phyloP scores from a whole-genome alignment of 2,888 invertebrate species.

The Acanthosoma haemorrhoidale region DNA sequence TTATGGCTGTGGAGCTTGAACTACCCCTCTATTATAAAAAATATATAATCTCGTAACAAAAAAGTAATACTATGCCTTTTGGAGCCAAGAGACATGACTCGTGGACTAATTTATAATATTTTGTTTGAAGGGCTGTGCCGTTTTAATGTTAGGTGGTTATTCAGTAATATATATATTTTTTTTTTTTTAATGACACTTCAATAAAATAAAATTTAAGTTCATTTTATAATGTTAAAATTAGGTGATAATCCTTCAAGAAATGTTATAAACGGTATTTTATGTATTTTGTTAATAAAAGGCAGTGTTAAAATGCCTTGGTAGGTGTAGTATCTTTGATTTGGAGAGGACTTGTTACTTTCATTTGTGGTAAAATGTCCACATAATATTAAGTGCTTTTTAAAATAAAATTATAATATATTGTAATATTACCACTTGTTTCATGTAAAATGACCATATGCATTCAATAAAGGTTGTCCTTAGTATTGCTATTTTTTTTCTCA shows the following conservation, averaged over 20 bases:
- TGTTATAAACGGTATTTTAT: not conserved
- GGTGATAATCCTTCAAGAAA: not conserved
- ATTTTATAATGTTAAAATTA: constrained; percentile 16
- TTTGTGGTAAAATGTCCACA: constrained; percentile 26
- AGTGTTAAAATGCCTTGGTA: constrained; percentile 17
- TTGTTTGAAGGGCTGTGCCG: constrained; percentile 26
- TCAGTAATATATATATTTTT: not conserved
- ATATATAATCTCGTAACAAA: too few relatives aligned
- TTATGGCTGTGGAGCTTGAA: too few relatives aligned
- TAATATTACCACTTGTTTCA: constrained; percentile 41
- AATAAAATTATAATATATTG: constrained; percentile 32
- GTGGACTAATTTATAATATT: too few relatives aligned
- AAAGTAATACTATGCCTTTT: too few relatives aligned
- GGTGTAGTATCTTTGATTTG: constrained; percentile 13
- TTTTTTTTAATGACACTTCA: not conserved
- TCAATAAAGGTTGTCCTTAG: constrained; percentile 55
- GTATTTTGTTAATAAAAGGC: constrained; percentile 18
- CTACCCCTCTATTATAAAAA: too few relatives aligned
- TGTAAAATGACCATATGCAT: constrained; percentile 52
- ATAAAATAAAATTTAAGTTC: not conserved
- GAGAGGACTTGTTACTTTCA: constrained; percentile 25
- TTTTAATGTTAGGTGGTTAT: constrained; percentile 22
- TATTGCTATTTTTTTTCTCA: not conserved
- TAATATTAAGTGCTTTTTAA: constrained; percentile 39
- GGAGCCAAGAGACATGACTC: too few relatives aligned